These are phyloP conservation scores for Etia nguti DNA, from an alignment of 2,113 vertebrate species.

Conservation along the genomic window DNA sequence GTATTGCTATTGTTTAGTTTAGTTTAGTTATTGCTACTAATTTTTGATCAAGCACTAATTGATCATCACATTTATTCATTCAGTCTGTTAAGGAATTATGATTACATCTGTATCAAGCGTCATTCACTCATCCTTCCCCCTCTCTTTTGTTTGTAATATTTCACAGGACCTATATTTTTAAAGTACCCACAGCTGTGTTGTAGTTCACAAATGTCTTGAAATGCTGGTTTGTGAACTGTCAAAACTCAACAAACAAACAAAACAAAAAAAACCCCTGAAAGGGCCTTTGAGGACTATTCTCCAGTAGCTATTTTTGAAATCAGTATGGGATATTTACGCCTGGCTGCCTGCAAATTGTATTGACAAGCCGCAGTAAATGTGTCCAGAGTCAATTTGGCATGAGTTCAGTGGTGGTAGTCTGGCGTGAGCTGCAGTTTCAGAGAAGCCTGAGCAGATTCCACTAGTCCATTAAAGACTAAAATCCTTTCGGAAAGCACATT, in stretches of 20 bases:
- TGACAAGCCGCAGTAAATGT: constrained; percentile 49
- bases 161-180: not conserved
- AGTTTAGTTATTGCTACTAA: not conserved
- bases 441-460: constrained; percentile 28
- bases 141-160: not conserved
- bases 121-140: not conserved
- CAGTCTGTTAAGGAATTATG: not conserved
- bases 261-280: not conserved
- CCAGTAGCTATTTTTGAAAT: constrained; percentile 13
- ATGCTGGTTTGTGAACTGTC: not conserved
- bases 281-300: not conserved
- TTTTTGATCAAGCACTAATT: not conserved
- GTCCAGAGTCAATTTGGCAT: constrained; percentile 47
- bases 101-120: not conserved
- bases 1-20: not conserved
- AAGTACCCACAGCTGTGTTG: not conserved
- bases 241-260: accelerated
- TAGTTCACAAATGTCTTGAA: not conserved
- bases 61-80: not conserved
- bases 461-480: constrained; percentile 35
- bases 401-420: constrained; percentile 29
- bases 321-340: constrained; percentile 4
- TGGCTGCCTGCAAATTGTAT: constrained; percentile 39
- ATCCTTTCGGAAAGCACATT: constrained; percentile 27
- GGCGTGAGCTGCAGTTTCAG: constrained; percentile 13